Evolutionary conservation across 1,140 invertebrate species (phyloP).

Genomic region (Hycleus cichorii): DNA sequence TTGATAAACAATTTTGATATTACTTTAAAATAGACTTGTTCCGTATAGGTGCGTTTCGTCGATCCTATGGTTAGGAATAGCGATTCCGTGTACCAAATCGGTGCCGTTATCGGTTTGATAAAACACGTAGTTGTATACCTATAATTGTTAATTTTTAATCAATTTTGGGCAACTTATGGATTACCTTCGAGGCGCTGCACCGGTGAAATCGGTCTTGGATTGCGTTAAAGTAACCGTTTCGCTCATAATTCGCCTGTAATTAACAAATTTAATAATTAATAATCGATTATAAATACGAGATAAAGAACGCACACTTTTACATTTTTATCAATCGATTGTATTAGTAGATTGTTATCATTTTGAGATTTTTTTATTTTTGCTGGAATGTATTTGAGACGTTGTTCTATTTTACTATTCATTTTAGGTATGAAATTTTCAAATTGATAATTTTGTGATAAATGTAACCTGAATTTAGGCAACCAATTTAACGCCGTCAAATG

Average conservation of each 20-base stretch:
- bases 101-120: conserved; percentile 18
- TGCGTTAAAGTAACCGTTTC: conserved; percentile 7
- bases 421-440: too few relatives aligned
- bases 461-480: neutral
- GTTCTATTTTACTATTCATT: conserved; percentile 6
- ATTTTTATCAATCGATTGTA: conserved; percentile 15
- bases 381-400: conserved; percentile 15
- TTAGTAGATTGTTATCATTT: conserved; percentile 1
- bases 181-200: conserved; percentile 20
- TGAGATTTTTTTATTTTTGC: conserved; percentile 15
- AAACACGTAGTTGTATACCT: conserved; percentile 21
- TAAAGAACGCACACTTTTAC: conserved; percentile 10
- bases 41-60: conserved; percentile 17
- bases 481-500: neutral
- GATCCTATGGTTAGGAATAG: conserved; percentile 20
- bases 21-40: conserved; percentile 26
- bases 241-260: conserved; percentile 12
- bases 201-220: conserved; percentile 18
- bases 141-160: neutral
- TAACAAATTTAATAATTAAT: neutral
- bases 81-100: conserved; percentile 26
- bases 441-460: too few relatives aligned
- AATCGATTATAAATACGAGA: too few relatives aligned
- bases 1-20: neutral
- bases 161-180: too few relatives aligned